Evolutionary conservation across 2,888 invertebrate genomes (phyloP).

Genomic region (Dicyrtomina minuta): DNA sequence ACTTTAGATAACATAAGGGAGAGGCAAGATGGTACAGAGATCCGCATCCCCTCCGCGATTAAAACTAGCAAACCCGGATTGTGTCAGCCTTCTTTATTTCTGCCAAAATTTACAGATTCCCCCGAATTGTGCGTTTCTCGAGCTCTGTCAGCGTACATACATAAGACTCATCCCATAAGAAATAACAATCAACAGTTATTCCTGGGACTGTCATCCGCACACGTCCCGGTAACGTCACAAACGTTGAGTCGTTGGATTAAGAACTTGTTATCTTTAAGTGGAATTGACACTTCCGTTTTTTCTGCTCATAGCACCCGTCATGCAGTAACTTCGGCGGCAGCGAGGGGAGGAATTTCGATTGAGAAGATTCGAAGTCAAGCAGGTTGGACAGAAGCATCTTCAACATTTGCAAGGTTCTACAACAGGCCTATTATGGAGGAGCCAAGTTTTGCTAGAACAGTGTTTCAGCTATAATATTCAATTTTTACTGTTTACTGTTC

Average conservation of each 20-base stretch:
- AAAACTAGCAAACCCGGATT: conserved; percentile 23
- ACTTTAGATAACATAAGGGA: conserved; percentile 19
- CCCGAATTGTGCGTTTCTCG: conserved; percentile 29
- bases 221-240: conserved; percentile 25
- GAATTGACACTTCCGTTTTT: conserved; percentile 10
- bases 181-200: conserved; percentile 16
- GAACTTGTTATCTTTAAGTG: background rate
- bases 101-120: conserved; percentile 19
- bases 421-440: too few relatives aligned
- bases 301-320: too few relatives aligned
- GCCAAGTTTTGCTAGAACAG: too few relatives aligned
- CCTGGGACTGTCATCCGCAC: conserved; percentile 14
- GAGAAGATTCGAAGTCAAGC: conserved; percentile 7
- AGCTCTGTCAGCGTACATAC: conserved; percentile 20
- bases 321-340: conserved; percentile 13
- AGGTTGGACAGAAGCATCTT: conserved; percentile 25
- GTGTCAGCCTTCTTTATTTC: conserved; percentile 24
- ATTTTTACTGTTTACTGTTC: too few relatives aligned
- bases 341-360: background rate
- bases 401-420: too few relatives aligned
- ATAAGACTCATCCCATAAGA: background rate
- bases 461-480: too few relatives aligned
- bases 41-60: conserved; percentile 7
- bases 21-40: conserved; percentile 3
- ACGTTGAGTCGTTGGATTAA: conserved; percentile 34